Percentiles rank a stretch among this genome's conserved stretches.
Evolutionary conservation across 2,888 invertebrate species (phyloP).

Genomic region (Drosophila mettleri): DNA sequence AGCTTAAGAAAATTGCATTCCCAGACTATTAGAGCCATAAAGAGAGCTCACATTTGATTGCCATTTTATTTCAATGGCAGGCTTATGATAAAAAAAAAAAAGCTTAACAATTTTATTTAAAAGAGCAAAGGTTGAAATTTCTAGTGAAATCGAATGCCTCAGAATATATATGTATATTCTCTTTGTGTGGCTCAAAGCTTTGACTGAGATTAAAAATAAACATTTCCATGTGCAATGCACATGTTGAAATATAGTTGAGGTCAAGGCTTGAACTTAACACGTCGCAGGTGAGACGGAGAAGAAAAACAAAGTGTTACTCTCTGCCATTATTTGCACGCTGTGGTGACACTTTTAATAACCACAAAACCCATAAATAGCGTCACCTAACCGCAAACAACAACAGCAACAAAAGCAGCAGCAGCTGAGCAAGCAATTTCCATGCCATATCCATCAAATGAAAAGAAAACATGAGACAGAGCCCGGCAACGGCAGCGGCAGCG

Average conservation of each 20-base stretch:
- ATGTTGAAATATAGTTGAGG: background rate
- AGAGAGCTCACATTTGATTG: background rate
- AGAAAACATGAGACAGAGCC: slow-evolving; percentile 52
- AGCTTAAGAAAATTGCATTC: background rate
- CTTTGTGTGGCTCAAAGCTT: background rate
- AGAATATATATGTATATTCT: background rate
- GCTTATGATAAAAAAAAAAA: background rate
- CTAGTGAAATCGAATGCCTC: too few relatives aligned
- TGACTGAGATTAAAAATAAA: background rate
- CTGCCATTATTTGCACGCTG: slow-evolving; percentile 66
- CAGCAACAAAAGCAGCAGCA: slow-evolving; percentile 12
- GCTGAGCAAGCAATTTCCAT: slow-evolving; percentile 65
- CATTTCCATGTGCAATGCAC: background rate
- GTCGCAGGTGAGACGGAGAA: background rate
- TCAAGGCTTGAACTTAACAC: background rate
- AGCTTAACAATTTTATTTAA: too few relatives aligned
- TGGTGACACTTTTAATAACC: slow-evolving; percentile 76
- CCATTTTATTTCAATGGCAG: background rate
- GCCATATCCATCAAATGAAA: slow-evolving; percentile 73
- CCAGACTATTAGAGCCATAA: background rate
- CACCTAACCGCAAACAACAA: slow-evolving; percentile 45
- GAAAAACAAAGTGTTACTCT: slow-evolving; percentile 20
- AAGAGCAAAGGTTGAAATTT: too few relatives aligned
- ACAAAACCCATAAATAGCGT: slow-evolving; percentile 70
- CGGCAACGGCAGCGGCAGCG: slow-evolving; percentile 9